A percentile compares a stretch with the other conserved stretches of the same genome.
Conservation (phyloP, 2,888 invertebrate species). For the Andrena dorsata region DNA sequence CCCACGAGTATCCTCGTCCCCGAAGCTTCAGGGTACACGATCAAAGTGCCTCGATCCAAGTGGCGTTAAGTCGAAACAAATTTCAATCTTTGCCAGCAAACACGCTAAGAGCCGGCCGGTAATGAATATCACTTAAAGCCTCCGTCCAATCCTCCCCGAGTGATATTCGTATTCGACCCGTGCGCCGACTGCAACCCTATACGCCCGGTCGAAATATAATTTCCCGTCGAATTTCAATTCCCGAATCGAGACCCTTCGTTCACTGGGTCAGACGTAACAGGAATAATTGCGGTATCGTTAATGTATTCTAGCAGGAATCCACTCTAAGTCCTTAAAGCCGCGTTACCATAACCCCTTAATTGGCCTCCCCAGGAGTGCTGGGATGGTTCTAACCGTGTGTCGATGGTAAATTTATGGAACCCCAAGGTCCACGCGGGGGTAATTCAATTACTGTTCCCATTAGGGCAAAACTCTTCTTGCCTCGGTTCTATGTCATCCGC, state of each 20-base stretch:
- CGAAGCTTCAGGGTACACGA: background rate
- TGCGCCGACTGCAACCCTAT: background rate
- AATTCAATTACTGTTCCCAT: conserved; percentile 71
- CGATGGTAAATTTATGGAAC: conserved; percentile 70
- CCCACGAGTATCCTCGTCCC: too few relatives aligned
- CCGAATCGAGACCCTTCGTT: conserved; percentile 35
- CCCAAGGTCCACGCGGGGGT: conserved; percentile 58
- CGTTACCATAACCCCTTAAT: conserved; percentile 74
- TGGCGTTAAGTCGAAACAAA: background rate
- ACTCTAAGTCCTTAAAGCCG: conserved; percentile 75
- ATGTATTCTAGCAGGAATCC: conserved; percentile 67
- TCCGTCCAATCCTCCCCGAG: conserved; percentile 11
- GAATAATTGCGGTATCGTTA: conserved; percentile 69
- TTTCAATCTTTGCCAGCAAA: background rate
- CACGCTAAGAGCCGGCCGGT: background rate
- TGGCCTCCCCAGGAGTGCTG: conserved; percentile 69
- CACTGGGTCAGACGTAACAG: conserved; percentile 44
- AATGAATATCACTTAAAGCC: background rate
- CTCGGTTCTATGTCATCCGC: conserved; percentile 25
- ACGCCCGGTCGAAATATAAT: conserved; percentile 14
- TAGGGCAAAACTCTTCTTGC: conserved; percentile 59
- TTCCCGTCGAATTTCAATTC: conserved; percentile 35
- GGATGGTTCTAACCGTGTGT: conserved; percentile 65
- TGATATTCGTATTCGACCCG: conserved; percentile 23
- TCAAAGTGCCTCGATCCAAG: background rate